Conservation (phyloP, 2,888 invertebrate species). For the Elmis aenea region DNA sequence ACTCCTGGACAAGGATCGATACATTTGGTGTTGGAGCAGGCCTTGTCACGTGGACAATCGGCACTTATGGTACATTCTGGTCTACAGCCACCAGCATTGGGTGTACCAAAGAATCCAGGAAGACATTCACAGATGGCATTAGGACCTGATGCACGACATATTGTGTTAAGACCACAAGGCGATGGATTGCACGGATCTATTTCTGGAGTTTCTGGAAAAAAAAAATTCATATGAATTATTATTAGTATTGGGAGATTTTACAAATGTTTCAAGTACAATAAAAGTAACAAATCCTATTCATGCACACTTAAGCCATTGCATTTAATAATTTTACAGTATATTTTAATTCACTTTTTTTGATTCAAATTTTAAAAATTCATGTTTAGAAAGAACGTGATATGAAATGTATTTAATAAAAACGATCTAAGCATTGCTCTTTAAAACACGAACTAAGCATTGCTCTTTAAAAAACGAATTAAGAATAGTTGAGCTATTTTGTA, state of each 20-base stretch:
- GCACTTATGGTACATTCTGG: slow-evolving; percentile 80
- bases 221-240: not conserved
- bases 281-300: no score
- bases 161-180: slow-evolving; percentile 75
- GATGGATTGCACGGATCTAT: slow-evolving; percentile 51
- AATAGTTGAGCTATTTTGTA: no score
- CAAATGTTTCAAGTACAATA: not conserved
- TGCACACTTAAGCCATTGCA: no score
- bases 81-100: slow-evolving; percentile 65
- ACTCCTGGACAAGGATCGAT: slow-evolving; percentile 75
- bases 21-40: slow-evolving; percentile 76
- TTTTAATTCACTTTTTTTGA: no score
- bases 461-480: no score
- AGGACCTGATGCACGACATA: slow-evolving; percentile 55
- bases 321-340: no score
- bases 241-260: not conserved
- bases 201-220: slow-evolving; percentile 30
- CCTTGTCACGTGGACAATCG: slow-evolving; percentile 69
- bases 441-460: no score
- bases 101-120: slow-evolving; percentile 68
- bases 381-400: no score
- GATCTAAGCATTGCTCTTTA: no score
- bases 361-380: no score
- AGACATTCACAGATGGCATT: slow-evolving; percentile 69
- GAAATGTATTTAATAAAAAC: no score